phyloP scores from a whole-genome alignment of 1,140 invertebrate species.

The Hylaeus volcanicus region DNA sequence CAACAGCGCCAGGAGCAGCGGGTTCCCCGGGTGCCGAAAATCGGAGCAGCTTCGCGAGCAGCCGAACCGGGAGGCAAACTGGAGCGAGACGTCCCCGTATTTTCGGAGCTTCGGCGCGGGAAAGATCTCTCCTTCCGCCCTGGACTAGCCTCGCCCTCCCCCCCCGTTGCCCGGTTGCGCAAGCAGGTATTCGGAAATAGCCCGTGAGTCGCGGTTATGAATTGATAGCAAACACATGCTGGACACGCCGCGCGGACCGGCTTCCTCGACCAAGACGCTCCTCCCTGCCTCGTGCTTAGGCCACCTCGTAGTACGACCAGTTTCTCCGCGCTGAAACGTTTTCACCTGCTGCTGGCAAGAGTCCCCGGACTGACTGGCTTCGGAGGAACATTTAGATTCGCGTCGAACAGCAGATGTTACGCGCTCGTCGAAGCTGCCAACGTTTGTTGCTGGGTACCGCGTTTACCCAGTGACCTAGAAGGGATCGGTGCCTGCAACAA shows the following conservation, averaged over 20 bases:
- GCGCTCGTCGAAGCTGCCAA: too few relatives aligned
- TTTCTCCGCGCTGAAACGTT: neutral
- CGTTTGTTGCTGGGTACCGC: too few relatives aligned
- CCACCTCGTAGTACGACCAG: neutral
- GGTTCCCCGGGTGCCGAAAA: neutral
- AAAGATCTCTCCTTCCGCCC: constrained; percentile 16
- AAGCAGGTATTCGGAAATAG: constrained; percentile 74
- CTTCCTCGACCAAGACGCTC: constrained; percentile 6
- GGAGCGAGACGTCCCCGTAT: constrained; percentile 45
- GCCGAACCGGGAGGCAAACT: constrained; percentile 20
- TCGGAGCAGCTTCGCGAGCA: neutral
- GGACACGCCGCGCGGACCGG: constrained; percentile 56
- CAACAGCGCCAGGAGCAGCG: too few relatives aligned
- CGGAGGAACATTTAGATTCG: too few relatives aligned
- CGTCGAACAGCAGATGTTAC: too few relatives aligned
- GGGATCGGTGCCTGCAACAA: too few relatives aligned
- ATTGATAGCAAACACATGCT: constrained; percentile 77
- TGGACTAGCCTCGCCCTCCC: neutral
- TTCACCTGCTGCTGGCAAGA: constrained; percentile 6
- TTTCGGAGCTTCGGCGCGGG: constrained; percentile 53
- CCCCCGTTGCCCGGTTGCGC: constrained; percentile 55
- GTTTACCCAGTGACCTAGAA: too few relatives aligned
- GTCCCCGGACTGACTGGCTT: too few relatives aligned
- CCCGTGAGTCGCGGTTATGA: constrained; percentile 69
- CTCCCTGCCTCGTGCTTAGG: neutral